Conservation (phyloP, 2,113 vertebrate species). For the Chionodraco myersi region DNA sequence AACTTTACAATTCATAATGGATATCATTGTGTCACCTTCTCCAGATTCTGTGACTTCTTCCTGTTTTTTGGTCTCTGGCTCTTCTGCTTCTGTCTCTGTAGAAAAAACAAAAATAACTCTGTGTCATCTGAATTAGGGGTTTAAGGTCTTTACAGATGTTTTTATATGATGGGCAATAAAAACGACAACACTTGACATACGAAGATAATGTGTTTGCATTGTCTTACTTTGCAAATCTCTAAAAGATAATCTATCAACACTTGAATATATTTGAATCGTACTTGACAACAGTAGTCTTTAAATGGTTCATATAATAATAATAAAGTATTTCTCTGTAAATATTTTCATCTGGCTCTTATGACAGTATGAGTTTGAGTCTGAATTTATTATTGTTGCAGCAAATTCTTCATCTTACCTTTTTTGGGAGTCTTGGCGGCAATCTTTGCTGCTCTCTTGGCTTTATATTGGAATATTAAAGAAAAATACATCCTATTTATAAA, state of each 20-base stretch:
- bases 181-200: no score
- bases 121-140: not conserved
- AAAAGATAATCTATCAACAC: no score
- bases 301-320: not conserved
- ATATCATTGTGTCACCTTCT: constrained; percentile 51
- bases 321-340: no score
- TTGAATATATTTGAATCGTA: no score
- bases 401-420: constrained; percentile 38
- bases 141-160: not conserved
- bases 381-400: no score
- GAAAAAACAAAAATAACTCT: not conserved
- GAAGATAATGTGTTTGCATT: no score
- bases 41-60: constrained; percentile 42
- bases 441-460: constrained; percentile 59
- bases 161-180: not conserved
- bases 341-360: not conserved
- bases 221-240: no score
- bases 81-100: constrained; percentile 8
- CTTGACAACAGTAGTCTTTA: not conserved
- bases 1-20: not conserved
- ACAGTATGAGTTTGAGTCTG: not conserved
- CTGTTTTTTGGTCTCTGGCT: constrained; percentile 41
- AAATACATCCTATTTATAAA: not conserved
- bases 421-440: constrained; percentile 38
- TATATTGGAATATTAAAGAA: not conserved